Evolutionary conservation across 2,888 invertebrate genomes (phyloP), one percentile per base, ranked within the genome.

Genomic region (Anorthoa munda): DNA sequence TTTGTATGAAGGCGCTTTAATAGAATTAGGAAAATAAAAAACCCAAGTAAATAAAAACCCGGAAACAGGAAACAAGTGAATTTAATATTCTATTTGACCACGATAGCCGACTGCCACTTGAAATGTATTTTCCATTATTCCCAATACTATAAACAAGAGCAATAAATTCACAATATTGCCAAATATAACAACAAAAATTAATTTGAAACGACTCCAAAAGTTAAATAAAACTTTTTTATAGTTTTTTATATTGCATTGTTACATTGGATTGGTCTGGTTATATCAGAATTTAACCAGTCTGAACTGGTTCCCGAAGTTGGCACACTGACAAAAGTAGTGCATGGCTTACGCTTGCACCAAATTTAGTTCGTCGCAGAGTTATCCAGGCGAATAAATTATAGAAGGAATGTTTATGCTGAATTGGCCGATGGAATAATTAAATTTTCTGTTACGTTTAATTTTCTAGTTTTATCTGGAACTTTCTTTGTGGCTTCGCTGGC

Each of bases 261-360:
- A 82, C 85, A 82, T 82, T 87, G 84, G 85, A 86, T 85, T 86
- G 87, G 87, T 89, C 88, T 86, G 86, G 87, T 87, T 89, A 85
- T 79, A 88, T 86, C 81, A 81, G 85, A 89, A 91, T 91, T 90
- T 88, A 92, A 91, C 91, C 87, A 88, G 89, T 89, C 84, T 82
- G 77, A 91, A 91, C 91, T 88, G 90, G 89, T 90, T 87, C 78
- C 74, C 79, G 74, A 89, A 91, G 84, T 92, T 93, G 93, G 93
- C 93, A 86, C 78, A 75, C 83, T 86, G 88, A 89, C 93, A 93
- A 92, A 88, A 91, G 89, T 89, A 85, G 90, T 90, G 87, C 87
- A 79, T 72, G 80, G 85, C 75, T 80, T 81, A 73, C 75, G 83
- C 79, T 77, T 81, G 85, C 81, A 85, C 75, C 68, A 78, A 85